phyloP scores from a whole-genome alignment of 1,140 invertebrate species.

The Drosophila yakuba region DNA sequence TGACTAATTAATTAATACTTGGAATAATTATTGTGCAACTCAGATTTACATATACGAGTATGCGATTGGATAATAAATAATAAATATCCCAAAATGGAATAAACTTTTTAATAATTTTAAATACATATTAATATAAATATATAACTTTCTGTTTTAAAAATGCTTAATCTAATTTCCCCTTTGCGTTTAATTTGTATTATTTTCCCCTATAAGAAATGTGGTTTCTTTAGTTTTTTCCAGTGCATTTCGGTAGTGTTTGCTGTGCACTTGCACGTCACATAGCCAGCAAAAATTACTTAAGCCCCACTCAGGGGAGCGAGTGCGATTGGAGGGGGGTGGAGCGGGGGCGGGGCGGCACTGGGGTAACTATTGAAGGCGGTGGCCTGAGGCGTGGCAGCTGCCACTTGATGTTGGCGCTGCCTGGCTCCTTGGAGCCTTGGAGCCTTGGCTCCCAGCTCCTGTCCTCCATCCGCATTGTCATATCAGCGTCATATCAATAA shows the following conservation, averaged over 20 bases:
- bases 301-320: conserved; percentile 20
- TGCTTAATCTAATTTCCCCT: too few species aligned
- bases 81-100: too few species aligned
- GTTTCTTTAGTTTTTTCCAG: not conserved
- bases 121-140: too few species aligned
- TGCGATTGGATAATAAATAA: too few species aligned
- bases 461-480: conserved; percentile 56
- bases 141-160: too few species aligned
- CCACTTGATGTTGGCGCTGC: conserved; percentile 36
- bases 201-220: too few species aligned
- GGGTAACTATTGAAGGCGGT: conserved; percentile 59
- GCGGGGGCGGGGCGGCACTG: not conserved
- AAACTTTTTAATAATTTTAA: too few species aligned
- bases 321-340: not conserved
- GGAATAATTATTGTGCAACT: too few species aligned
- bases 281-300: conserved; percentile 80
- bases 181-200: too few species aligned
- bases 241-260: conserved; percentile 56
- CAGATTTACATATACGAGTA: too few species aligned
- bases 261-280: conserved; percentile 70
- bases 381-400: conserved; percentile 21
- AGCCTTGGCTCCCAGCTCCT: conserved; percentile 7
- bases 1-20: too few species aligned
- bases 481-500: conserved; percentile 82
- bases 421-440: conserved; percentile 10